phyloP scores from a whole-genome alignment of 2,888 invertebrate genomes.

The Portevinia maculata region DNA sequence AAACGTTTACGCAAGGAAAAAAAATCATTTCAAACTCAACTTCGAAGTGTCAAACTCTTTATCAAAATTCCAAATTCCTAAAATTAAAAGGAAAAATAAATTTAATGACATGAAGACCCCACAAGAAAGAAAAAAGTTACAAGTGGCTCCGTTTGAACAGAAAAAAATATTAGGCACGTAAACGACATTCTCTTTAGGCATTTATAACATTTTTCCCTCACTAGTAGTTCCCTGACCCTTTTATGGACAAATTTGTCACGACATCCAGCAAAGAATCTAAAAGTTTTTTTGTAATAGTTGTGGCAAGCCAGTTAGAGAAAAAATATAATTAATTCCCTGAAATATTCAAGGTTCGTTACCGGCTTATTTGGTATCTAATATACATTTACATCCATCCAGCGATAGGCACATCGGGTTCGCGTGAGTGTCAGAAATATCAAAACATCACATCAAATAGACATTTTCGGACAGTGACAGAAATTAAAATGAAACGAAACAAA shows the following conservation, averaged over 20 bases:
- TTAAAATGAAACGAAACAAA: conserved; percentile 30
- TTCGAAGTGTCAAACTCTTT: conserved; percentile 64
- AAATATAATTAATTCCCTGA: conserved; percentile 71
- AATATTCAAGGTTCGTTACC: conserved; percentile 74
- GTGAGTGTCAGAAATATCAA: conserved; percentile 83
- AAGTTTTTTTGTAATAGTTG: conserved; percentile 15
- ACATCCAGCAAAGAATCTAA: conserved; percentile 52
- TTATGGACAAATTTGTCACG: conserved; percentile 71
- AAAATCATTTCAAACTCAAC: conserved; percentile 35
- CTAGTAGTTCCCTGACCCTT: conserved; percentile 69
- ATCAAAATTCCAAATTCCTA: conserved; percentile 30
- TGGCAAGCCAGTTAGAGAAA: conserved; percentile 51
- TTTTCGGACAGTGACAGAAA: conserved; percentile 71
- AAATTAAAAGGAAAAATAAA: conserved; percentile 33
- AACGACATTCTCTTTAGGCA: conserved; percentile 63
- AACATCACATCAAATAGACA: conserved; percentile 82
- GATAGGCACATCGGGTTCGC: conserved; percentile 77
- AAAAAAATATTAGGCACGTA: conserved; percentile 17
- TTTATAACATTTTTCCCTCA: conserved; percentile 17
- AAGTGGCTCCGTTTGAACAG: conserved; percentile 60
- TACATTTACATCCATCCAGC: conserved; percentile 58
- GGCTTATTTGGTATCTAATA: conserved; percentile 48
- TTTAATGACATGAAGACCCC: conserved; percentile 65
- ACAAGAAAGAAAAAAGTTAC: conserved; percentile 69
- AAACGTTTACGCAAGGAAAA: conserved; percentile 32